Evolutionary conservation across 1,140 invertebrate species (phyloP).

Genomic region (Drosophila melanica): DNA sequence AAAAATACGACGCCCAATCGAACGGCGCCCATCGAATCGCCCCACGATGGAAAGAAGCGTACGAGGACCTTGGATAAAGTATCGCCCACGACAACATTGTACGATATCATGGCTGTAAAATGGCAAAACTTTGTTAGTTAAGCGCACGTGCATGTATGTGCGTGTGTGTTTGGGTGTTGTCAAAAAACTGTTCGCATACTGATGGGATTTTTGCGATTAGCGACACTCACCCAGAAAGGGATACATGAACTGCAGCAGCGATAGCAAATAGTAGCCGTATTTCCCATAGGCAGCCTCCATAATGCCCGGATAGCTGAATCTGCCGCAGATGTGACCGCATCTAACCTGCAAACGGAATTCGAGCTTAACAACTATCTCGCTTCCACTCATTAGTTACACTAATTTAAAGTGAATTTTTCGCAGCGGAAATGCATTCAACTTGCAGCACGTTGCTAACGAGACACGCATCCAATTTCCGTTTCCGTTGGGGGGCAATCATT

Average conservation of each 20-base stretch:
- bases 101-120: slow-evolving; percentile 93
- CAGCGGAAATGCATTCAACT: slow-evolving; percentile 26
- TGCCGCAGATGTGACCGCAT: slow-evolving; percentile 91
- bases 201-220: slow-evolving; percentile 31
- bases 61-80: slow-evolving; percentile 93
- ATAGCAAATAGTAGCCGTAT: slow-evolving; percentile 91
- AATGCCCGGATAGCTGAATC: slow-evolving; percentile 93
- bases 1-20: slow-evolving; percentile 91
- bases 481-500: slow-evolving; percentile 21
- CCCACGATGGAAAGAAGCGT: slow-evolving; percentile 85
- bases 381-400: slow-evolving; percentile 32
- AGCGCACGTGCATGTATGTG: background rate
- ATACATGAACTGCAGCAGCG: slow-evolving; percentile 92
- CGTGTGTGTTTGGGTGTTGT: background rate
- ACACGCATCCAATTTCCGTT: slow-evolving; percentile 51
- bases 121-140: slow-evolving; percentile 22
- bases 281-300: slow-evolving; percentile 93
- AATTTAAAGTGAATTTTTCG: slow-evolving; percentile 24
- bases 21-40: slow-evolving; percentile 85
- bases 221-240: slow-evolving; percentile 91
- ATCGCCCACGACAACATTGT: slow-evolving; percentile 95
- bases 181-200: slow-evolving; percentile 2
- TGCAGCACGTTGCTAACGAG: slow-evolving; percentile 3
- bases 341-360: slow-evolving; percentile 81
- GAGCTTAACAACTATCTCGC: background rate